A percentile compares a stretch with the other conserved stretches of the same genome.
Evolutionary conservation across 2,113 vertebrate genomes (phyloP).

Genomic region (Dryoscopus gambensis): DNA sequence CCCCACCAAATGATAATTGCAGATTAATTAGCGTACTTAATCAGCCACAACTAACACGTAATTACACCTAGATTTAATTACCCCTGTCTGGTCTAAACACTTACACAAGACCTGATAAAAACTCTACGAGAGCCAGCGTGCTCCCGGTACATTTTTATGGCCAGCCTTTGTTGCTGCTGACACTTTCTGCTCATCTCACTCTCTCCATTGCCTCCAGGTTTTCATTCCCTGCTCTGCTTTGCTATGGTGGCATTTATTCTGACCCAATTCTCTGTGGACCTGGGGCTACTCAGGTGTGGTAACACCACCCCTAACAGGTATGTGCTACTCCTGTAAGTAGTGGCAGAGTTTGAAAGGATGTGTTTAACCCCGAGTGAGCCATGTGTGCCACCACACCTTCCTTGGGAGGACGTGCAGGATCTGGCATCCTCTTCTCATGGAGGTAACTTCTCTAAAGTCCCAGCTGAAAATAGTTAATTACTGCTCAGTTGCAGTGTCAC

Average conservation of each 20-base stretch:
- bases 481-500: neutral
- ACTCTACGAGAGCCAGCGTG: neutral
- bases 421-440: neutral
- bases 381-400: neutral
- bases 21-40: slow-evolving; percentile 19
- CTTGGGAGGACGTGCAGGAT: neutral
- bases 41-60: slow-evolving; percentile 9
- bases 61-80: slow-evolving; percentile 41
- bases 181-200: neutral
- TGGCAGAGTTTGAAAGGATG: neutral
- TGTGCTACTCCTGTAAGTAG: neutral
- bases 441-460: neutral
- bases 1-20: neutral
- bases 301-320: neutral
- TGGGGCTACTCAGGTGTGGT: neutral
- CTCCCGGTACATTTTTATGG: neutral
- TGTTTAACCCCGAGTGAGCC: neutral
- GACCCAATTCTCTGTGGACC: neutral
- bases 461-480: neutral
- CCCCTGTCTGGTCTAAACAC: neutral
- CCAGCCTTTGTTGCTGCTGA: neutral
- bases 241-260: neutral
- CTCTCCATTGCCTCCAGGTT: neutral
- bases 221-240: neutral
- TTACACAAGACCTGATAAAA: neutral